Percentiles rank a stretch among this genome's conserved stretches.
phyloP scores from a whole-genome alignment of 2,113 vertebrate species.

The Coptodon rendalli region DNA sequence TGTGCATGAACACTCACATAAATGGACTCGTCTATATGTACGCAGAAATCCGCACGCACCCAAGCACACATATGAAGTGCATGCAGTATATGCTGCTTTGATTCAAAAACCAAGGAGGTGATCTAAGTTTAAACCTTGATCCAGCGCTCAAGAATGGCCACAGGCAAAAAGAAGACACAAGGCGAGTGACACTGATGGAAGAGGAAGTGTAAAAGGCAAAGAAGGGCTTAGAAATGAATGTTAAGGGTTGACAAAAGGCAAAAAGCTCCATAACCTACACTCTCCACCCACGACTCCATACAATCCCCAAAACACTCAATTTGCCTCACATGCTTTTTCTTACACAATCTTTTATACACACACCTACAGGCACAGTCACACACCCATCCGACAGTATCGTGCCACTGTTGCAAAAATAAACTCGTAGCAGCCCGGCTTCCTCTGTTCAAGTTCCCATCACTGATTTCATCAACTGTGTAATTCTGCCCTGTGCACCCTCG shows the following conservation, averaged over 20 bases:
- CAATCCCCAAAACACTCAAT: slow-evolving; percentile 16
- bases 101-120: slow-evolving; percentile 26
- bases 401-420: neutral
- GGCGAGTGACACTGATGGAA: slow-evolving; percentile 42
- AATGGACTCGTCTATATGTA: slow-evolving; percentile 1
- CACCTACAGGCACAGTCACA: slow-evolving; percentile 7
- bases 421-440: neutral
- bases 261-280: slow-evolving; percentile 67
- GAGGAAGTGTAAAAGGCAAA: slow-evolving; percentile 45
- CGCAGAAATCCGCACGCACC: neutral
- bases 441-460: slow-evolving; percentile 7
- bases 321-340: slow-evolving; percentile 19
- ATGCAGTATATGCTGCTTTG: neutral
- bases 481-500: slow-evolving; percentile 21
- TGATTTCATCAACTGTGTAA: slow-evolving; percentile 57
- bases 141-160: slow-evolving; percentile 31
- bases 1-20: neutral
- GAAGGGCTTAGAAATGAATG: slow-evolving; percentile 58
- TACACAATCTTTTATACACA: slow-evolving; percentile 13
- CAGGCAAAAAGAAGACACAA: slow-evolving; percentile 39
- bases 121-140: slow-evolving; percentile 50
- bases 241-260: slow-evolving; percentile 56
- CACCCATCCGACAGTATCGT: neutral
- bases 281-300: slow-evolving; percentile 43
- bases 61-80: neutral